Base-by-base conservation (phyloP, 2,888 invertebrate genomes). In the Aplocera efformata region DNA sequence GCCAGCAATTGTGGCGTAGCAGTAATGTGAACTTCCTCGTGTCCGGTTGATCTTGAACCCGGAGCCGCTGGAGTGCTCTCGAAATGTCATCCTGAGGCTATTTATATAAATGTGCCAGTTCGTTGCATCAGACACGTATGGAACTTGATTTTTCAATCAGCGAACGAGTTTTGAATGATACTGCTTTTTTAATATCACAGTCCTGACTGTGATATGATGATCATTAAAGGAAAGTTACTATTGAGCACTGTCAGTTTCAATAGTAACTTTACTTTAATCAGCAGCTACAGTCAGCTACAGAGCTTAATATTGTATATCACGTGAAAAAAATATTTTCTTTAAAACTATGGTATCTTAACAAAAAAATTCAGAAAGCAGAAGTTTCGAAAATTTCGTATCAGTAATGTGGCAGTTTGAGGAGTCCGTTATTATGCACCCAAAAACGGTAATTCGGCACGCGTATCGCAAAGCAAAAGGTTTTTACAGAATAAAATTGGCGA, bases 1-100 rank as follows among this genome's bases (percentile, higher is more conserved):
- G 32, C 24, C 38, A 39, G 32, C 23, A 32, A 30, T 44, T 33
- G 32, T 24, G 21, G 33, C 36, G 32, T 24, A 24, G 33, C 33
- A 37, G 26, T 38, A 49, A 10, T 22, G 21, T 10, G 35, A 42
- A 57, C 54, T 56, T 60, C 57, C 58, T 58, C 21, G 11, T 24
- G 34, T 20, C 41, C 51, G 55, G 59, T 53, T 31, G 36, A 42
- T 54, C 50, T 56, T 56, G 52, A 56, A 45, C 48, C 48, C 13
- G 30, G 45, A 48, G 41, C 40, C n/a, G n/a, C n/a, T n/a, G n/a
- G n/a, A 51, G 42, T 58, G 60, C 60, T 56, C 54, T 60, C 52
- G 20, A 36, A 40, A 35, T 39, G 31, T 37, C 30, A 21, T 25
- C 23, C 32, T 17, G n/a, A 20, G 22, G 38, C 13, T 48, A 13